phyloP scores from a whole-genome alignment of 2,113 vertebrate species.

The Camelus bactrianus region DNA sequence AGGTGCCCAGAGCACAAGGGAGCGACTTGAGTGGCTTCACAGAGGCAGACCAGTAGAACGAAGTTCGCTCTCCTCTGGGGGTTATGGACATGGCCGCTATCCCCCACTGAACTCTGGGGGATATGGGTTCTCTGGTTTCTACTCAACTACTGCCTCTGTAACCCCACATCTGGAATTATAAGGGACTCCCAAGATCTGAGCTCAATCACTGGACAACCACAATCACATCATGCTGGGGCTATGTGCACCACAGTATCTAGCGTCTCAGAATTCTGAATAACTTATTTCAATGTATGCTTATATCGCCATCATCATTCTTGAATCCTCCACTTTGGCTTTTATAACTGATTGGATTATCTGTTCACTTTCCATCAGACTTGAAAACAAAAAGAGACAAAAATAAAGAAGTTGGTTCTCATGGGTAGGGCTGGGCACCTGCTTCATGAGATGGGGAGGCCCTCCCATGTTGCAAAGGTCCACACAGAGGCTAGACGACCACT shows the following conservation, averaged over 20 bases:
- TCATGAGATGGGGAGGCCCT: neutral
- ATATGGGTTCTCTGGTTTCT: neutral
- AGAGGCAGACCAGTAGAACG: neutral
- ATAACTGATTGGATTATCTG: neutral
- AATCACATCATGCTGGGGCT: neutral
- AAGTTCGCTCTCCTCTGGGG: neutral
- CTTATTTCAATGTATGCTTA: neutral
- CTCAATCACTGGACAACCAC: neutral
- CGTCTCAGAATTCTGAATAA: neutral
- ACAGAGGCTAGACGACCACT: neutral
- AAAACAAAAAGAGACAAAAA: neutral
- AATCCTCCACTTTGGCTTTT: neutral
- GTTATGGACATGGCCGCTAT: neutral
- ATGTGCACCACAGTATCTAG: neutral
- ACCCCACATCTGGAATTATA: neutral
- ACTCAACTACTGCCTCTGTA: neutral
- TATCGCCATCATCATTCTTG: neutral
- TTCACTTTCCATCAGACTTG: neutral
- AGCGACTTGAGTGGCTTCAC: fast-evolving
- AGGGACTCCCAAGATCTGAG: neutral
- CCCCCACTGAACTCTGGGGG: neutral
- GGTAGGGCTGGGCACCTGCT: neutral
- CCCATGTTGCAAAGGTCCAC: neutral
- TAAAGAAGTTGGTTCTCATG: neutral
- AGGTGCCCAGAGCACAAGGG: neutral